Percentiles rank a stretch among this genome's conserved stretches.
phyloP scores from a whole-genome alignment of 2,888 invertebrate species.

The Cephus runcator region DNA sequence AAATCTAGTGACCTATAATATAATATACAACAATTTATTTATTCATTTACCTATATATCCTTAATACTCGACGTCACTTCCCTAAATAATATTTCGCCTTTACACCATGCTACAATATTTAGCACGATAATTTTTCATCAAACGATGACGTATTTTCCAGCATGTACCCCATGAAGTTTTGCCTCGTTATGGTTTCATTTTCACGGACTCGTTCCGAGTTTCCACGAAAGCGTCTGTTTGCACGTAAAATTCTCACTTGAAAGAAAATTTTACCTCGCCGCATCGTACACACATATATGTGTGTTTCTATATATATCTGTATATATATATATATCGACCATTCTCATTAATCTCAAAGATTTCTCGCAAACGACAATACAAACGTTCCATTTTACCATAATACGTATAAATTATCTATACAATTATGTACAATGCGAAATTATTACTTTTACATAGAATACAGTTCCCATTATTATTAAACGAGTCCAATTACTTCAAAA shows the following conservation, averaged over 20 bases:
- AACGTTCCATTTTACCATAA: neutral
- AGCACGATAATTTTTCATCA: neutral
- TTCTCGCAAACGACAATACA: neutral
- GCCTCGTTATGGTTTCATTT: neutral
- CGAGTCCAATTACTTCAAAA: neutral
- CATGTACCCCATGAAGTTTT: neutral
- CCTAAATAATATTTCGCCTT: neutral
- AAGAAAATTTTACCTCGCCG: neutral
- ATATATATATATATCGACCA: neutral
- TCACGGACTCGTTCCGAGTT: neutral
- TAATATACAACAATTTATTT: conserved; percentile 53
- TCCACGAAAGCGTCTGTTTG: neutral
- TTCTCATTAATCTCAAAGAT: neutral
- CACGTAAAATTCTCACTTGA: neutral
- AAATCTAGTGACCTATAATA: conserved; percentile 44
- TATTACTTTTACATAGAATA: neutral
- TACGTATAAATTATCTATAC: conserved; percentile 48
- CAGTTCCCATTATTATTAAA: neutral
- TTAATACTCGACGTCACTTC: neutral
- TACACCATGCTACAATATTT: neutral
- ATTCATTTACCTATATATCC: conserved; percentile 6
- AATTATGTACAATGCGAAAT: conserved; percentile 52
- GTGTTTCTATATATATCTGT: too few relatives aligned
- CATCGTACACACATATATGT: neutral
- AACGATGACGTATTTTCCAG: neutral